Base-by-base conservation (phyloP, 1,140 invertebrate species). In the Xylocopa sonorina region DNA sequence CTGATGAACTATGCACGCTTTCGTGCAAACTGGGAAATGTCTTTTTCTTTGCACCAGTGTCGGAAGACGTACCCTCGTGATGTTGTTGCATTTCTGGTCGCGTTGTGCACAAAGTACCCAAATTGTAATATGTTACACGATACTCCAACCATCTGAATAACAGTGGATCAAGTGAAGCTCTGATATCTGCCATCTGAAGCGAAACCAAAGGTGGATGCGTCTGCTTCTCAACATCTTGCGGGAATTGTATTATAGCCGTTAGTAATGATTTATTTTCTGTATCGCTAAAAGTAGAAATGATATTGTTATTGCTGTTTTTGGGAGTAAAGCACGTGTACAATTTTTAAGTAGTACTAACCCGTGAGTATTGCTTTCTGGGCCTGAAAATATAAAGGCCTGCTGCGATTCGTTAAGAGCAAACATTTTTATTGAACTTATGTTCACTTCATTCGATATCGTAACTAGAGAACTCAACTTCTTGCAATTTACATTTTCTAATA, bases 61-160 rank as follows among this genome's bases (percentile, higher is more conserved):
- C 91, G 2, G 90, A 91, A 16, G 90, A 87, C 24, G 89, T 85
- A 7, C 88, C 88, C 72, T 93, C 91, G 2, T 85, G 85, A 24
- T 85, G 80, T 64, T 89, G 88, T 18, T 88, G 88, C 21, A 66
- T 84, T 21, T 89, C 88, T 4, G 63, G 69, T 81, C 46, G 67
- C 75, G 80, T 79, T 74, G 73, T 57, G 27, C 81, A 75, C 27
- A 77, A 62, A 41, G 79, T 83, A 84, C 88, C 87, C 34, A 88
- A 82, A 86, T 91, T 88, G 69, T 90, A 88, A 80, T 89, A 89
- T 21, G 82, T 85, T 4, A 94, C 94, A 16, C 86, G 88, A 87
- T 96, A 96, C 27, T 93, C 87, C 4, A 96, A 88, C 95, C 95
- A 96, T 43, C 93, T 90, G 58, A 94, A 92, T 5, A 96, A 85